Evolutionary conservation across 2,797 vertebrate genomes (phyloP), one percentile per base, ranked within the genome.

Genomic region (Molothrus ater): DNA sequence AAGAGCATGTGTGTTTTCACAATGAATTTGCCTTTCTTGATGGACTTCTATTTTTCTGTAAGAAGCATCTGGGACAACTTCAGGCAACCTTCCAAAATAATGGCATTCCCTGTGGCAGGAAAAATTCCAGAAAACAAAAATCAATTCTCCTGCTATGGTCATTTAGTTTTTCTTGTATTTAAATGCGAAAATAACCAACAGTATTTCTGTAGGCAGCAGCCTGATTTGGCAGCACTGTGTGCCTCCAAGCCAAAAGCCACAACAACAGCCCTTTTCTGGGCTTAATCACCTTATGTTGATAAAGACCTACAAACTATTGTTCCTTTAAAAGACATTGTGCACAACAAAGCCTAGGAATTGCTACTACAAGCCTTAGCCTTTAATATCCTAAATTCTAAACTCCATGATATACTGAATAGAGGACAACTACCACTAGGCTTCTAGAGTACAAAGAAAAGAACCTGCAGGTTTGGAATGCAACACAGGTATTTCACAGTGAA

Each of bases 41-140:
- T 22, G 31, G 20, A 79, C 28, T 83, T 85, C 11, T 36, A 61
- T 86, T 78, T 91, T 50, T 26, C 47, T 71, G 56, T 25, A 75
- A 45, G 51, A 86, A 93, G 80, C 65, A 86, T 70, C 80, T 93
- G 78, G 56, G 48, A 90, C n/a, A 85, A 68, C 22, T 88, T 92
- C 38, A 76, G 32, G 29, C 26, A 95, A 59, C 17, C 54, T 74
- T 91, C 88, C 60, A 64, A 90, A 96, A 88, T 50, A 57, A 66
- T 25, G 40, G 54, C 32, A 36, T 43, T 24, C 50, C 60, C 86
- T 66, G 82, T 36, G 36, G 45, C 54, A 63, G 28, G 28, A 72
- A 65, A 32, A 89, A 91, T 2, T 34, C 14, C 45, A 61, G 19
- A 31, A 83, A 47, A 75, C n/a, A 54, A 45, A 70, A 72, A 63